Percentiles rank a stretch among this genome's conserved stretches.
These are phyloP conservation scores for Poecile montanus DNA, from an alignment of 2,797 vertebrate genomes.

Conservation along the genomic window DNA sequence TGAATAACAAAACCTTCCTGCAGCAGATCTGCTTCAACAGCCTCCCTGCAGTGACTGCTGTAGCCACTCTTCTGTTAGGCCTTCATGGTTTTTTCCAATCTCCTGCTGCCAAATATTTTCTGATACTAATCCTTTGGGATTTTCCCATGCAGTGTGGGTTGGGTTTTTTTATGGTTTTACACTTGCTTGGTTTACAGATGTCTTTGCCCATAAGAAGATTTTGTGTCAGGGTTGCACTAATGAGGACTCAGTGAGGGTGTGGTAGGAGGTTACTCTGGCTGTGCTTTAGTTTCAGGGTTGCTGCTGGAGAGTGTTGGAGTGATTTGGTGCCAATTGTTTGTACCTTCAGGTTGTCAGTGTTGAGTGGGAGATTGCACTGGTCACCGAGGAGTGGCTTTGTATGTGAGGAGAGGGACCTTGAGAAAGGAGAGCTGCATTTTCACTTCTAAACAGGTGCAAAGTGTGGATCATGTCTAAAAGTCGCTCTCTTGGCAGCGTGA, in stretches of 20 bases:
- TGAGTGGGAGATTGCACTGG: not conserved
- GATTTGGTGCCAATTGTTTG: not conserved
- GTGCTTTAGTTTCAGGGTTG: not conserved
- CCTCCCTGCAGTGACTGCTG: not conserved
- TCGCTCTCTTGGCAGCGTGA: not conserved
- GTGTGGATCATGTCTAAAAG: not conserved
- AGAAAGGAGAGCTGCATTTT: not conserved
- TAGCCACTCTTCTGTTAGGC: not conserved
- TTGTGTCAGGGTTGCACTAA: not conserved
- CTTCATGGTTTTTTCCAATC: conserved; percentile 10
- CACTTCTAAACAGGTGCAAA: not conserved
- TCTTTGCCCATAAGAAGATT: not conserved
- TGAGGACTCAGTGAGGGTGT: not conserved
- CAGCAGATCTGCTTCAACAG: not conserved
- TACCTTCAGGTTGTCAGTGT: not conserved
- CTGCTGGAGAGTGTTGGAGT: not conserved
- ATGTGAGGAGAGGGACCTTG: not conserved
- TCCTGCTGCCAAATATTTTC: conserved; percentile 43
- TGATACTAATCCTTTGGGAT: conserved; percentile 22
- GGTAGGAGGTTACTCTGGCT: not conserved
- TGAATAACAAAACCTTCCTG: conserved; percentile 65
- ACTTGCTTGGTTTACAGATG: not conserved
- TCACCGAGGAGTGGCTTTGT: not conserved
- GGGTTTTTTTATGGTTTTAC: not conserved
- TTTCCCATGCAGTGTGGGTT: not conserved